Base-by-base conservation (phyloP, 2,797 vertebrate genomes). In the Leuciscus waleckii region DNA sequence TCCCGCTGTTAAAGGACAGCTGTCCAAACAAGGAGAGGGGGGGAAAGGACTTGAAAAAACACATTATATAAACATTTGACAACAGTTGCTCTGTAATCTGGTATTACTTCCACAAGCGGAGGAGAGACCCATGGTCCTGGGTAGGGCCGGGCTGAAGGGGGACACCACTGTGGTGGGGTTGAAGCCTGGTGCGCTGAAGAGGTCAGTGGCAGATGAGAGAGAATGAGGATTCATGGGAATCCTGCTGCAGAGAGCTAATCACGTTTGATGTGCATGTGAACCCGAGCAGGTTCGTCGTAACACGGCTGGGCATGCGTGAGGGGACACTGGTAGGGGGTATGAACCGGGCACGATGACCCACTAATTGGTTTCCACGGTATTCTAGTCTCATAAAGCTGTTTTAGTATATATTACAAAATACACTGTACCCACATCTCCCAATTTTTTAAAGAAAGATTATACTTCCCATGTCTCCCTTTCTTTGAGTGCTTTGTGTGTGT, bases 81-180 rank as follows among this genome's bases (percentile, higher is more conserved):
- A 95, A 95, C 95, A 95, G 94, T 95, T 93, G 93, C 94, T 95
- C 94, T 95, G 94, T 96, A 95, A 96, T 95, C 94, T 94, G 93
- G 94, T 94, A 93, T 94, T 95, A 94, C 95, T 95, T 95, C 94
- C 94, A 93, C 91, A 94, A 95, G 93, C 92, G 92, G 91, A 93
- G 91, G 90, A 94, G 93, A 89, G 91, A 91, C 91, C 92, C 68
- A 90, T 91, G 93, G 92, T 90, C 91, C 91, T 78, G 91, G 91
- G 93, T 67, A 90, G 90, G 91, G 91, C 93, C 90, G 91, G 91
- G 90, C 87, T 92, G 93, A 93, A 93, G 92, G 93, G 91, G 92
- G 94, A 95, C 92, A 92, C 93, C 92, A 92, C 92, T 92, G 89
- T 90, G 91, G 91, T 39, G 91, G 90, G 91, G 86, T 91, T 91